Evolutionary conservation across 2,113 vertebrate species (phyloP), one percentile per base, ranked within the genome.

Genomic region (pig (Sus scrofa)): DNA sequence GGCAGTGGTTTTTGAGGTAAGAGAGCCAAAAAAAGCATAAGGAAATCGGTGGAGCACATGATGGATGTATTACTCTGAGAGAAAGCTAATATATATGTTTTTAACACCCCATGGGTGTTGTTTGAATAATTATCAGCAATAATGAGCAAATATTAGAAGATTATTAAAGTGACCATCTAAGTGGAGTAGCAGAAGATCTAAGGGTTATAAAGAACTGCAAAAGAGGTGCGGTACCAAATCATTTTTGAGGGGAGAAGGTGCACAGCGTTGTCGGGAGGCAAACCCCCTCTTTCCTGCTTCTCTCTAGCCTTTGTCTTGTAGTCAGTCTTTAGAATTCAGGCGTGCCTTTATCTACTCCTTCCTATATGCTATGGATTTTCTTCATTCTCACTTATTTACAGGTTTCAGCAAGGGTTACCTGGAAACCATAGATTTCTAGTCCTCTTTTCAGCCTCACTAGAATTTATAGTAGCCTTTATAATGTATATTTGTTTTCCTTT

Each of bases 11-110:
- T 95, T 77, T 62, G 75, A 89, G 7, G 27, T 85, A 71, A 58
- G 32, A 94, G 52, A 96, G 77, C 74, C 60, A 92, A 89, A 86
- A 91, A 90, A 77, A 74, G 27, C 87, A 37, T 89, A 68, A 96
- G 30, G 56, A 78, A 83, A 62, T 73, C 52, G n/a, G 60, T 86
- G 39, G 52, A 75, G 14, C 13, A 32, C 2, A 26, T 52, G 39
- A 86, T n/a, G 9, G 39, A 86, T 92, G 93, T 90, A 77, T 86
- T 90, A 56, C 65, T 86, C 0, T 26, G 44, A 96, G 63, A 50
- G 58, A 91, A 74, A 89, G 70, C 44, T 85, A 60, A 56, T 65
- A 19, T 54, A 37, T 10, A 52, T 52, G 20, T 79, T 94, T 89
- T 54, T 54, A 89, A 90, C 54, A 93, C 67, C 60, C 89, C 81